Percentiles rank a stretch among this genome's conserved stretches.
Conservation (phyloP, 2,113 vertebrate species). For the Dipodomys ordii region DNA sequence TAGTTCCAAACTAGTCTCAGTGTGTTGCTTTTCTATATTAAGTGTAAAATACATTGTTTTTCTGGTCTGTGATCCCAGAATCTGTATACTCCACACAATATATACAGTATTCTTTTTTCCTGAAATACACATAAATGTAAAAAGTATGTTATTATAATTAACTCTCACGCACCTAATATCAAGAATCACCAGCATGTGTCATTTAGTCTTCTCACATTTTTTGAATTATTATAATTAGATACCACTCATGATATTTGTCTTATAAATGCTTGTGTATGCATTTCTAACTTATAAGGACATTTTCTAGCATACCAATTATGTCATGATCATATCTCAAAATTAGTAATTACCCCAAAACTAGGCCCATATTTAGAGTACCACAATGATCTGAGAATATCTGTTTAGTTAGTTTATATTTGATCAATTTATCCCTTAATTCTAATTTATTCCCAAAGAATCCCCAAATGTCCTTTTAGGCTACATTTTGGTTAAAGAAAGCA, state of each 20-base stretch:
- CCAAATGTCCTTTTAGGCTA: not conserved
- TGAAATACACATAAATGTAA: not conserved
- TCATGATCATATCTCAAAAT: constrained; percentile 19
- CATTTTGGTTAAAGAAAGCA: not conserved
- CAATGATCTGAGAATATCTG: not conserved
- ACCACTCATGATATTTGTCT: not conserved
- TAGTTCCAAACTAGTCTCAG: not conserved
- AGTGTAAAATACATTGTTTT: not conserved
- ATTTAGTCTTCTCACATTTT: not conserved
- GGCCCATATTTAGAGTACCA: constrained; percentile 9
- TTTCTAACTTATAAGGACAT: not conserved
- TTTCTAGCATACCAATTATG: not conserved
- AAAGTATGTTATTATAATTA: not conserved
- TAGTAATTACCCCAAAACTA: not conserved
- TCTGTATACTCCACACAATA: not conserved
- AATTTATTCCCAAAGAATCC: not conserved
- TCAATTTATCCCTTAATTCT: not conserved
- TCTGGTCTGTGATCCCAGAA: not conserved
- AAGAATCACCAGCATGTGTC: not conserved
- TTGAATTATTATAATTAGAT: not conserved
- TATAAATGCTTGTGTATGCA: not conserved
- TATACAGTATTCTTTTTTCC: too few species aligned
- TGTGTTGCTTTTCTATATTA: constrained; percentile 12
- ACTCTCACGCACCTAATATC: not conserved
- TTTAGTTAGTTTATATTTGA: not conserved